Percentiles rank a stretch among this genome's conserved stretches.
phyloP scores from a whole-genome alignment of 2,113 vertebrate genomes.

The Neopipo cinnamomea region DNA sequence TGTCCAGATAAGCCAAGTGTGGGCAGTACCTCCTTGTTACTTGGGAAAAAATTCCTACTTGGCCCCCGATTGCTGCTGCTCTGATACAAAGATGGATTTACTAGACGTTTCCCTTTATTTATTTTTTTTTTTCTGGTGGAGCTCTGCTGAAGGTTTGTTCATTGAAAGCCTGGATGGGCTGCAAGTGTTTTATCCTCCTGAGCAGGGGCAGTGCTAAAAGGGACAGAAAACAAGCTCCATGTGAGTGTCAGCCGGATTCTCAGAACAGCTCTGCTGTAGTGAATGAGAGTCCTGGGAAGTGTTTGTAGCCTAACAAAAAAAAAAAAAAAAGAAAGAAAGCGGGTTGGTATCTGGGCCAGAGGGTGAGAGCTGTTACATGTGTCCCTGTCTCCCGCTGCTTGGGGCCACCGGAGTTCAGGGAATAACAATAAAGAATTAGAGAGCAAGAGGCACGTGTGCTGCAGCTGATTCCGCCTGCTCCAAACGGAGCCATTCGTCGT shows the following conservation, averaged over 20 bases:
- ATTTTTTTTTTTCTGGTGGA: not conserved
- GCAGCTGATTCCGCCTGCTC: conserved; percentile 74
- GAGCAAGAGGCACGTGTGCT: conserved; percentile 61
- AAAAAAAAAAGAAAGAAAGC: not conserved
- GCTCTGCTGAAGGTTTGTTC: not conserved
- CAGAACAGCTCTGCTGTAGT: not conserved
- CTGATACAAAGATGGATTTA: not conserved
- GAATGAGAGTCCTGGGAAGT: conserved; percentile 60
- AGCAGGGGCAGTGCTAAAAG: conserved; percentile 6
- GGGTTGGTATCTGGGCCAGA: conserved; percentile 67
- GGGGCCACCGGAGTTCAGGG: conserved; percentile 58
- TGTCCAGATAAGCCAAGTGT: conserved; percentile 30
- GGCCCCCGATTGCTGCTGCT: not conserved
- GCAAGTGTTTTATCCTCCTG: not conserved
- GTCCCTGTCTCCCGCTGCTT: conserved; percentile 73
- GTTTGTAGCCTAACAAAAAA: conserved; percentile 19
- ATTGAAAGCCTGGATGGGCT: not conserved
- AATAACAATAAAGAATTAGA: conserved; percentile 73
- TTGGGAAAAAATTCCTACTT: not conserved
- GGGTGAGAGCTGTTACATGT: conserved; percentile 78
- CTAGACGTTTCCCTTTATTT: not conserved
- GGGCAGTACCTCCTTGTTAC: not conserved
- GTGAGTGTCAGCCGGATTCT: not conserved
- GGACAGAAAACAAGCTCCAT: not conserved
- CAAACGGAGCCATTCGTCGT: conserved; percentile 69